Conservation (phyloP, 2,888 invertebrate genomes). For the Epirrhoe tristata region DNA sequence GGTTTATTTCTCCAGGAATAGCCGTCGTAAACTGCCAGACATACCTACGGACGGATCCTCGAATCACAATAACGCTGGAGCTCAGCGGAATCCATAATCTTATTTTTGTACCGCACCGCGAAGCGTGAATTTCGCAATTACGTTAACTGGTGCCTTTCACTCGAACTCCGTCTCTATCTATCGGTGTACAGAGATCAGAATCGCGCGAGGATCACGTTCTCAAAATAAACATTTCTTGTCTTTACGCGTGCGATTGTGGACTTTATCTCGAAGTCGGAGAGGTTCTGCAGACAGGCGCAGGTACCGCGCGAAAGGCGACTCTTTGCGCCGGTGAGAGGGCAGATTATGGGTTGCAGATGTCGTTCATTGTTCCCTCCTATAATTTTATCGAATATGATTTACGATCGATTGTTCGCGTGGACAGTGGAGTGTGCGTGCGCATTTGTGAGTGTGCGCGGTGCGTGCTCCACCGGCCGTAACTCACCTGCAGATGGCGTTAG, state of each 20-base stretch:
- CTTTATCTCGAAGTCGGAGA: slow-evolving; percentile 81
- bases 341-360: slow-evolving; percentile 75
- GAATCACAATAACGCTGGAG: slow-evolving; percentile 84
- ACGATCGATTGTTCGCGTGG: slow-evolving; percentile 85
- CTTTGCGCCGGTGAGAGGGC: slow-evolving; percentile 72
- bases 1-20: slow-evolving; percentile 84
- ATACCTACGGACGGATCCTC: slow-evolving; percentile 85
- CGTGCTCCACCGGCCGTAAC: slow-evolving; percentile 56
- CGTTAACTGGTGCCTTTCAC: slow-evolving; percentile 58
- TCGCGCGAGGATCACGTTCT: slow-evolving; percentile 62
- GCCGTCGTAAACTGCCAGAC: slow-evolving; percentile 82
- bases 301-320: slow-evolving; percentile 76
- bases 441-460: slow-evolving; percentile 60
- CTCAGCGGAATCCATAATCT: slow-evolving; percentile 86
- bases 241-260: slow-evolving; percentile 81
- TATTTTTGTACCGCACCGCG: slow-evolving; percentile 85
- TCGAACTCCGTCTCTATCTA: slow-evolving; percentile 65
- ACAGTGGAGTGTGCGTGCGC: slow-evolving; percentile 76
- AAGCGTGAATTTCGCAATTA: slow-evolving; percentile 86
- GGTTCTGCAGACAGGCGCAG: slow-evolving; percentile 63
- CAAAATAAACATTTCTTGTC: slow-evolving; percentile 84
- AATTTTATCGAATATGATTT: slow-evolving; percentile 86
- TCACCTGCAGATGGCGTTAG: slow-evolving; percentile 81
- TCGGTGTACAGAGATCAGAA: slow-evolving; percentile 60
- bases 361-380: slow-evolving; percentile 84